A percentile compares a stretch with the other conserved stretches of the same genome.
phyloP scores from a whole-genome alignment of 2,113 vertebrate species.

The Candoia aspera region DNA sequence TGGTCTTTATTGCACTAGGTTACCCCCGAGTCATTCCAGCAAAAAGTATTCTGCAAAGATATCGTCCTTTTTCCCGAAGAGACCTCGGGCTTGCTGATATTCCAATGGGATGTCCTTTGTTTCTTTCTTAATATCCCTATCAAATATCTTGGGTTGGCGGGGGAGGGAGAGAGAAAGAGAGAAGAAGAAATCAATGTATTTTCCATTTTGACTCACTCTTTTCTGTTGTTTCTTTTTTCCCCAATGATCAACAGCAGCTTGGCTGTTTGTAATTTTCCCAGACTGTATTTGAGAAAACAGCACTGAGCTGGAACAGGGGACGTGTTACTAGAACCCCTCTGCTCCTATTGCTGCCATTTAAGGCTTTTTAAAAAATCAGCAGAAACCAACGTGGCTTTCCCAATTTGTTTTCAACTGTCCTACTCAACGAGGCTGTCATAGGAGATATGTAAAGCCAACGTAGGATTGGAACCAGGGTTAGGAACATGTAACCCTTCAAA shows the following conservation, averaged over 20 bases:
- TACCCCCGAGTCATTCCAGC: conserved; percentile 69
- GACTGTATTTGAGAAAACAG: background rate
- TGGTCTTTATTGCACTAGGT: conserved; percentile 2
- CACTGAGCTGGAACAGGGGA: no score
- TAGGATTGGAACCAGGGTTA: no score
- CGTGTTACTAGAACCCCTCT: no score
- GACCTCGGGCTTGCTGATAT: conserved; percentile 78
- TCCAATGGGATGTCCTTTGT: conserved; percentile 77
- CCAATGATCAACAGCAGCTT: background rate
- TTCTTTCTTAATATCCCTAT: conserved; percentile 82
- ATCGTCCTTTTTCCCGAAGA: conserved; percentile 78
- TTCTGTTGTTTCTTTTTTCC: background rate
- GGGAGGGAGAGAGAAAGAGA: background rate
- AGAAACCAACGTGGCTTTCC: background rate
- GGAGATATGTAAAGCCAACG: background rate
- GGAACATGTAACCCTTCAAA: no score
- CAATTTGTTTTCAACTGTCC: background rate
- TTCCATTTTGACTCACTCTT: background rate
- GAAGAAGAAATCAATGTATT: background rate
- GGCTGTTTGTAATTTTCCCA: background rate
- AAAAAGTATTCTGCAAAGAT: conserved; percentile 83
- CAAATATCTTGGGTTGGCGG: conserved; percentile 80
- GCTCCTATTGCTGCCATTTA: no score
- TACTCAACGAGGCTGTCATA: background rate
- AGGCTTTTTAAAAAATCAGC: background rate